phyloP scores from a whole-genome alignment of 2,888 invertebrate species.

The Caenorhabditis sulstoni region DNA sequence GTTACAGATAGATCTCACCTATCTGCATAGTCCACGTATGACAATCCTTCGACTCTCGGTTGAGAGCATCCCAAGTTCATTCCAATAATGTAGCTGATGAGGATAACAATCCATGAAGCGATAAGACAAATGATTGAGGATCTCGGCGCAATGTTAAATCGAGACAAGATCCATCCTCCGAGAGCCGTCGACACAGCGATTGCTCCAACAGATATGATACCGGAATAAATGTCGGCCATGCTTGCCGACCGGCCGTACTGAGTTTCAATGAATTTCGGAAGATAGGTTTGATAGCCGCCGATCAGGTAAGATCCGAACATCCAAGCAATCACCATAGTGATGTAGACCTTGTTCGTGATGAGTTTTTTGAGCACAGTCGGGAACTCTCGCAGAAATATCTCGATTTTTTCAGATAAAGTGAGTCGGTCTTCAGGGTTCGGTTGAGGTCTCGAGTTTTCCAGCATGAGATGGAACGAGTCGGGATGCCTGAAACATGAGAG shows the following conservation, averaged over 20 bases:
- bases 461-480: conserved; percentile 55
- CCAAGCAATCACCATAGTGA: conserved; percentile 85
- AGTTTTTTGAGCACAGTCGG: conserved; percentile 83
- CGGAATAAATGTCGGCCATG: conserved; percentile 86
- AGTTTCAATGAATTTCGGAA: conserved; percentile 88
- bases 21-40: conserved; percentile 50
- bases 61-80: conserved; percentile 69
- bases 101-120: conserved; percentile 68
- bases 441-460: conserved; percentile 38
- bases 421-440: conserved; percentile 34
- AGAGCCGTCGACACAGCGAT: conserved; percentile 74
- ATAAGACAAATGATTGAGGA: conserved; percentile 65
- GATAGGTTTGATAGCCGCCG: conserved; percentile 83
- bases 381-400: conserved; percentile 68
- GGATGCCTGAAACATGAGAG: conserved; percentile 45
- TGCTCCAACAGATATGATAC: conserved; percentile 80
- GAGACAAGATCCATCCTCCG: conserved; percentile 72
- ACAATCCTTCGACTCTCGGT: conserved; percentile 57
- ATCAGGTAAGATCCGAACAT: conserved; percentile 83
- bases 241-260: conserved; percentile 86
- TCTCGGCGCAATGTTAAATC: conserved; percentile 67
- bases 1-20: conserved; percentile 14
- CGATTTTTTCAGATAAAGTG: conserved; percentile 42
- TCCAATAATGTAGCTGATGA: conserved; percentile 69
- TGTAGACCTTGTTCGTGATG: conserved; percentile 85